Conservation (phyloP, 2,888 invertebrate genomes). For the Phasia obesa region DNA sequence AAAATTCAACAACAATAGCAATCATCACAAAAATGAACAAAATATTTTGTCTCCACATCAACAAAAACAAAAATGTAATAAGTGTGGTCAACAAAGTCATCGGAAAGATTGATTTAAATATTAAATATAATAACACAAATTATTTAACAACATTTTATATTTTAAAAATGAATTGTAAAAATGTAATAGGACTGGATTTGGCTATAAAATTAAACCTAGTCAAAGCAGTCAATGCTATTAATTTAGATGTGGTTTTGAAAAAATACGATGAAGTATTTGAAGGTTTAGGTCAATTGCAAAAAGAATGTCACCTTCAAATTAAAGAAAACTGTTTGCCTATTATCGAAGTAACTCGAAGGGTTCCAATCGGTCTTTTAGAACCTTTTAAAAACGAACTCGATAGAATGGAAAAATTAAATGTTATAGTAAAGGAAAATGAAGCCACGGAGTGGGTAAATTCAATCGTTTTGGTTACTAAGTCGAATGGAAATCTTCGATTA, state of each 20-base stretch:
- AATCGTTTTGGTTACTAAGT: too few species aligned
- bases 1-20: slow-evolving; percentile 1
- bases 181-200: not conserved
- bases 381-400: slow-evolving; percentile 38
- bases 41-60: too few species aligned
- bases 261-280: slow-evolving; percentile 31
- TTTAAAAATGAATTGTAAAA: slow-evolving; percentile 10
- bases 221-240: not conserved
- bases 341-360: slow-evolving; percentile 15
- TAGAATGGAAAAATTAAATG: slow-evolving; percentile 39
- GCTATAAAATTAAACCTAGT: not conserved
- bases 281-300: slow-evolving; percentile 41
- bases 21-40: not conserved
- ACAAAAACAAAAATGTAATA: slow-evolving; percentile 5
- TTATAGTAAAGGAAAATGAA: slow-evolving; percentile 13
- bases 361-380: slow-evolving; percentile 28
- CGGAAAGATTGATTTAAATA: slow-evolving; percentile 11
- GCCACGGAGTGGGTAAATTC: slow-evolving; percentile 11
- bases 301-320: slow-evolving; percentile 33
- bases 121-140: not conserved
- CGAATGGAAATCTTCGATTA: too few species aligned
- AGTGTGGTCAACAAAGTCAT: slow-evolving; percentile 1
- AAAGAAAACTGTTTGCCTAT: slow-evolving; percentile 40
- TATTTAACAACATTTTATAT: not conserved
- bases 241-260: not conserved